Evolutionary conservation across 2,113 vertebrate genomes (phyloP), one percentile per base, ranked within the genome.

Genomic region (Pimephales promelas): DNA sequence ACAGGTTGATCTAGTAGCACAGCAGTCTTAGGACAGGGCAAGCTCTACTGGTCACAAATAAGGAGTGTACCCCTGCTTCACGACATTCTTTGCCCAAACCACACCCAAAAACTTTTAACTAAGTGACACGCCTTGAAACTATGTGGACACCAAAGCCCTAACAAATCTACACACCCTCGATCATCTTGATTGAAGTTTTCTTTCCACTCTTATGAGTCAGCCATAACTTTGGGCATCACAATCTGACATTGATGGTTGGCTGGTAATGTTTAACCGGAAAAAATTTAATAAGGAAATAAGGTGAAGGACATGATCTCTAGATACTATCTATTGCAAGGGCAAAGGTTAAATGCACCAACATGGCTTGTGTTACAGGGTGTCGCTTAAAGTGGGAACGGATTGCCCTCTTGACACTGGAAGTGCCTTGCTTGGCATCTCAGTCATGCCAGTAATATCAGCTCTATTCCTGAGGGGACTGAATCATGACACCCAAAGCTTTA

Each of bases 1-100:
- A 52, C 71, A 83, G 86, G 85, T 84, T 88, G 68, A 77, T 84
- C 86, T 40, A 68, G 22, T 45, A 75, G 81, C 2, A 59, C 16
- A 66, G 14, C 10, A 61, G 57, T 36, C 45, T 28, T 75, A 22
- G 57, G 36, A 49, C 28, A 36, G 10, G 36, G 3, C 70, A 83
- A 31, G 57, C 43, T 47, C 26, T 79, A 74, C 49, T 43, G 28
- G 49, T 81, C 64, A 24, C 28, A 70, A 36, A 66, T 74, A 57
- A 72, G n/a, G 70, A 52, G 20, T 71, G 22, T 56, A 62, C 62
- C 66, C 83, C 40, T 75, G 81, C 59, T 26, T 20, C 20, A 45
- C 75, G 13, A 47, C 86, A 87, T 87, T 87, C 83, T 47, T 79
- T 59, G 16, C 31, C 70, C 66, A 84, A 59, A 81, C 83, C 80